These are phyloP conservation scores for Fragum sueziense DNA, from an alignment of 2,888 invertebrate species.

Conservation along the genomic window DNA sequence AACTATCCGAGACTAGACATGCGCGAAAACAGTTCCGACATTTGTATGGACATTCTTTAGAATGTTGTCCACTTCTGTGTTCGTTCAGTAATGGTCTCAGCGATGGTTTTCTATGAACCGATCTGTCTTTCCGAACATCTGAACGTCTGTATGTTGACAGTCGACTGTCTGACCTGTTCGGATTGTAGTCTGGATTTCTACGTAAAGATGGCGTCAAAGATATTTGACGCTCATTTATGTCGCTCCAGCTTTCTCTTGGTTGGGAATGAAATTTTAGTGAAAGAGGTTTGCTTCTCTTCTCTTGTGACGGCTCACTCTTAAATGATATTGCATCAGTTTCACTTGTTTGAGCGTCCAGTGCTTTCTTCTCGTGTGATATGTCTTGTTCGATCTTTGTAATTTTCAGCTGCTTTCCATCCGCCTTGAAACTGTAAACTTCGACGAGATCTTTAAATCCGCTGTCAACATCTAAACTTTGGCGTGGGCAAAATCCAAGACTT, in stretches of 20 bases:
- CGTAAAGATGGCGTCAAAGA: neutral
- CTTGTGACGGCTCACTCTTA: neutral
- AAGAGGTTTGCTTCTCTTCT: neutral
- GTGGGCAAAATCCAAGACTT: constrained; percentile 5
- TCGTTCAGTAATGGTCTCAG: constrained; percentile 6
- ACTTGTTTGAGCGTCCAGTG: neutral
- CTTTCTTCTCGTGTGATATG: neutral
- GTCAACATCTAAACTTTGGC: neutral
- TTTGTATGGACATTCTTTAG: constrained; percentile 66
- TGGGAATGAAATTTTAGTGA: neutral
- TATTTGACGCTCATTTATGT: neutral
- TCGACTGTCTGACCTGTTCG: neutral
- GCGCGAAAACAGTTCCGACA: constrained; percentile 72
- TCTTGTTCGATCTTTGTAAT: neutral
- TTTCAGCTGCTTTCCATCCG: neutral
- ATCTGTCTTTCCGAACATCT: neutral
- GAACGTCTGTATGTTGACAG: neutral
- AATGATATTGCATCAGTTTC: neutral
- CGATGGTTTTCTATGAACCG: neutral
- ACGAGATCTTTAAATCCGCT: neutral
- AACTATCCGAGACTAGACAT: constrained; percentile 65
- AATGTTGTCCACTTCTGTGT: neutral
- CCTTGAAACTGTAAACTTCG: constrained; percentile 5
- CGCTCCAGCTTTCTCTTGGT: too few species aligned
- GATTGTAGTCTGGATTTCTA: neutral